Conservation (phyloP, 2,113 vertebrate genomes). For the Elachura formosa region DNA sequence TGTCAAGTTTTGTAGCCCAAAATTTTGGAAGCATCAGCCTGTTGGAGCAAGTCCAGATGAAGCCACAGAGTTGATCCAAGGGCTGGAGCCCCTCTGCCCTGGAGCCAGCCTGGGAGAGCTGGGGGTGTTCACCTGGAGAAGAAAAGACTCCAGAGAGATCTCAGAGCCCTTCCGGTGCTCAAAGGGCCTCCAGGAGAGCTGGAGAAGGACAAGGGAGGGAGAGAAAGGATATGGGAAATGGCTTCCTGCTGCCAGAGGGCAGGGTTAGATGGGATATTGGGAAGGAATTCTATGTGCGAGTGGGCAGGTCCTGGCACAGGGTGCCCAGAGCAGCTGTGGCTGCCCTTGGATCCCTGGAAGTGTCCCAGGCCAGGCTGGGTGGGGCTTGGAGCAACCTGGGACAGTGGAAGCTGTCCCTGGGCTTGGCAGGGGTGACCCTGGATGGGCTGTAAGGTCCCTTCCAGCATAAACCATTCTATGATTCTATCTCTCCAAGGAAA, state of each 20-base stretch:
- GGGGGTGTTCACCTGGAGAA: neutral
- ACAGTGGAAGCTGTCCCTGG: accelerated
- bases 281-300: accelerated
- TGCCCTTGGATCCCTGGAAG: neutral
- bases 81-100: neutral
- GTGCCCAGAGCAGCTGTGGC: neutral
- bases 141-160: accelerated
- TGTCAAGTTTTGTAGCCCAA: neutral
- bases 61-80: neutral
- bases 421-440: neutral
- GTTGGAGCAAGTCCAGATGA: neutral
- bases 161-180: accelerated
- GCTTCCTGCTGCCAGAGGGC: neutral
- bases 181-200: neutral
- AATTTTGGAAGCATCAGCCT: accelerated
- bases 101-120: neutral
- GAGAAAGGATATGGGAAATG: neutral
- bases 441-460: accelerated
- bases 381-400: accelerated
- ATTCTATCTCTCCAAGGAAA: neutral
- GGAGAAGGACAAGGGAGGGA: neutral
- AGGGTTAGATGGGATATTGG: accelerated
- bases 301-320: neutral
- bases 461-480: neutral
- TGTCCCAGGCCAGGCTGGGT: accelerated